Base-by-base conservation (phyloP, 2,113 vertebrate genomes). In the Pseudorasbora parva region DNA sequence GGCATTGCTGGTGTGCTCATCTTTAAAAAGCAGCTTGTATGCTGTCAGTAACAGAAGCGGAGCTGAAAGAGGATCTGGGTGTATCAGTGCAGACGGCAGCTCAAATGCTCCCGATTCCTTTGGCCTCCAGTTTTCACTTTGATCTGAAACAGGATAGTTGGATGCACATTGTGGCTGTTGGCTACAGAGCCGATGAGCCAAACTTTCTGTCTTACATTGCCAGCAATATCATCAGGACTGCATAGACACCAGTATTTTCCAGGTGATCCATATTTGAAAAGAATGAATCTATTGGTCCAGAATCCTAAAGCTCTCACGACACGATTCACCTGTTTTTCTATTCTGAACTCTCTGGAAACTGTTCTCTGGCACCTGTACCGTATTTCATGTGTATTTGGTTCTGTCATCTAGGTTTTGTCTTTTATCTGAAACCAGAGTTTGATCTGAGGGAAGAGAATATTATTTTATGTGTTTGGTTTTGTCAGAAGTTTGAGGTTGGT, bases 21-120 rank as follows among this genome's bases (percentile, higher is more conserved):
- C 82, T 86, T 85, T 88, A 86, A 85, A 85, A 86, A 72, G 66
- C 68, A 12, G 68, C 27, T 60, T 37, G 76, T 85, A 89, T 84
- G 76, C 79, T 47, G 74, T 87, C 84, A 76, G 88, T 86, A 88
- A 88, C 85, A 89, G 57, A 88, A 89, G 88, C 77, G 72, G 74
- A 79, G 78, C 83, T 87, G 88, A 87, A 89, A 89, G 79, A 75
- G 62, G 82, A 87, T 81, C 66, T 84, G 86, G 83, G 84, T 86
- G 89, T 85, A 85, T 62, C 85, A 87, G 88, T 85, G 54, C 64
- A 85, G 78, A 80, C 83, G 66, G 68, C 21, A 71, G 72, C 83
- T 84, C 73, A 56, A 43, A 57, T 66, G 51, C 56, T 43, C 49
- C 56, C 82, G 73, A 45, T 82, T 85, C 88, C 62, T 82, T 78